A percentile compares a stretch with the other conserved stretches of the same genome.
phyloP scores from a whole-genome alignment of 2,797 vertebrate genomes.

The Liasis olivaceus region DNA sequence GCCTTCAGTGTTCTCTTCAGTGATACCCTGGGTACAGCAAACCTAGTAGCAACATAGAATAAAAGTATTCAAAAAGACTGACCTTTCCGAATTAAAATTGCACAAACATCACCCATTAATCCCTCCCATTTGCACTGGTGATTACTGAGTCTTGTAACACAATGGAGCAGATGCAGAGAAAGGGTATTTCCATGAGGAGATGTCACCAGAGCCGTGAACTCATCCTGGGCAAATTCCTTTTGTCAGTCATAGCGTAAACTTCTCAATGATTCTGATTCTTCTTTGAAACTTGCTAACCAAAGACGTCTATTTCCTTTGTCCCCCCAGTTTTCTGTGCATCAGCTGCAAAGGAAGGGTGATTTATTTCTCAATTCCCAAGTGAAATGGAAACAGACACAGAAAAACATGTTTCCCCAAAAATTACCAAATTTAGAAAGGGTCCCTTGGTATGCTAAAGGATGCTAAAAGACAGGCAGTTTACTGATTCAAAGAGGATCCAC shows the following conservation, averaged over 20 bases:
- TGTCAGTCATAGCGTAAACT: background rate
- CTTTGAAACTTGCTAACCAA: background rate
- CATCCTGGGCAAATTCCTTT: background rate
- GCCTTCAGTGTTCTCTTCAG: too few species aligned
- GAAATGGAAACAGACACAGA: background rate
- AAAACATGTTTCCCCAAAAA: too few species aligned
- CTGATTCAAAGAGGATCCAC: too few species aligned
- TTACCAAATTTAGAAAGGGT: too few species aligned
- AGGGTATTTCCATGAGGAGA: background rate
- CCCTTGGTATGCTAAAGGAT: too few species aligned
- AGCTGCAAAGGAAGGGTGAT: background rate
- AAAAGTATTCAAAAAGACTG: too few species aligned
- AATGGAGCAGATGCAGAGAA: background rate
- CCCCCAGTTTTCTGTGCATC: background rate
- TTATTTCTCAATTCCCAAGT: background rate
- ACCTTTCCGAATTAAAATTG: background rate
- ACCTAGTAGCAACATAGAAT: too few species aligned
- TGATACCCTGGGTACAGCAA: too few species aligned
- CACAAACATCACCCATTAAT: background rate
- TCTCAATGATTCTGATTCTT: too few species aligned
- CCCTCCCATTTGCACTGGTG: background rate
- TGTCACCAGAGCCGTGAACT: background rate
- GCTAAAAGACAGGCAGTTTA: too few species aligned
- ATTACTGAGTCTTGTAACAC: background rate
- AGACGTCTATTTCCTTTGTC: background rate